These are phyloP conservation scores for Phymatocera aterrima DNA, from an alignment of 2,888 invertebrate genomes.

Conservation along the genomic window DNA sequence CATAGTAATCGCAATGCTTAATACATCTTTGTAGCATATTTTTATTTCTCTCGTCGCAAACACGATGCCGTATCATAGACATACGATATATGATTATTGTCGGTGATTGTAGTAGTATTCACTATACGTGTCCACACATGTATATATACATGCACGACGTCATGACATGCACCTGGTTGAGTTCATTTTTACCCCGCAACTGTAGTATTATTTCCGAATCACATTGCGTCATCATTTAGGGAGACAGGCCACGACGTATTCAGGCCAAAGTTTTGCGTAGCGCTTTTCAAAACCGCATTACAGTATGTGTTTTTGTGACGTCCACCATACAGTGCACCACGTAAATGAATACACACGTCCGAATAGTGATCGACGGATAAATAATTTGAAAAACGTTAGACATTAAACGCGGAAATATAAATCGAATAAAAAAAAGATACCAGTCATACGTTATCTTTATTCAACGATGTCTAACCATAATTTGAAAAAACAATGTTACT, in stretches of 20 bases:
- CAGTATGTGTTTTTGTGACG: constrained; percentile 24
- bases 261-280: neutral
- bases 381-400: neutral
- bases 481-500: neutral
- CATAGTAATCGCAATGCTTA: constrained; percentile 17
- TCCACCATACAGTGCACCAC: constrained; percentile 26
- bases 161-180: constrained; percentile 11
- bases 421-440: neutral
- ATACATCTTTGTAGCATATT: constrained; percentile 22
- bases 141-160: constrained; percentile 4
- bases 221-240: constrained; percentile 14
- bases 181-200: neutral
- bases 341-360: constrained; percentile 22
- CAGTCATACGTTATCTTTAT: neutral
- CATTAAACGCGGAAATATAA: neutral
- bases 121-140: neutral
- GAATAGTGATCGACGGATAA: constrained; percentile 1
- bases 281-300: constrained; percentile 29
- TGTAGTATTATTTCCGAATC: neutral
- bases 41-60: neutral
- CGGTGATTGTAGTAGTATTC: constrained; percentile 15
- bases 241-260: constrained; percentile 2
- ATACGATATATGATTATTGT: neutral
- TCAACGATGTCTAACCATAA: neutral
- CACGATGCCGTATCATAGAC: neutral